Base-by-base conservation (phyloP, 1,140 invertebrate genomes). In the Nasonia vitripennis region DNA sequence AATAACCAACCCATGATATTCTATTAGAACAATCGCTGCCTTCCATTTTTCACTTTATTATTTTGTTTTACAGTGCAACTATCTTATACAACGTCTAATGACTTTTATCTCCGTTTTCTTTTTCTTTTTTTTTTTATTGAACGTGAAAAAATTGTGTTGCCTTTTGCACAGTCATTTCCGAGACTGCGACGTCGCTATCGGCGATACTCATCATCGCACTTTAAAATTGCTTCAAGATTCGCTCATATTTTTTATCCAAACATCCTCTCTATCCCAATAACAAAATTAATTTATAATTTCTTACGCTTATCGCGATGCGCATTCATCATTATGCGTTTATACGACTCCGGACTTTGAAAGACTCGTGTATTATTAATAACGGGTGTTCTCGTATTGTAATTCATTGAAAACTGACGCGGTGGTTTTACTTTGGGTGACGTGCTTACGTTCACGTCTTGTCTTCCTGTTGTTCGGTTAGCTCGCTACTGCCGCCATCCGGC, bases 11-110 rank as follows among this genome's bases (percentile, higher is more conserved):
- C 34, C 77, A 37, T 34, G 34, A 81, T 48, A 11, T 85, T 77
- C 48, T 23, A 81, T 85, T 68, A 85, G 55, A 75, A 81, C 71
- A 81, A 81, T 85, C 78, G 73, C 55, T 27, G 51, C 31, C 51
- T 45, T 51, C 55, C 41, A 27, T 67, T 48, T 71, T 81, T 20
- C 67, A 55, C 51, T 77, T 86, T 86, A 78, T 82, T 82, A 62
- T 14, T 71, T 78, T 67, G 27, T 78, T 78, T 85, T 81, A 85
- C 78, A 85, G 71, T 81, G 23, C 51, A 85, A 77, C n/a, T 79
- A 78, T 73, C 23, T 79, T 73, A 45, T 74, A 67, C 34, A 9
- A 27, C 20, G 12, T 41, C 74, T 48, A 48, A 48, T 48, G 6
- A 37, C 6, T 51, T 62, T 9, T 12, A 27, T 74, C 51, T 37